phyloP scores from a whole-genome alignment of 2,113 vertebrate species.

The Fregetta grallaria region DNA sequence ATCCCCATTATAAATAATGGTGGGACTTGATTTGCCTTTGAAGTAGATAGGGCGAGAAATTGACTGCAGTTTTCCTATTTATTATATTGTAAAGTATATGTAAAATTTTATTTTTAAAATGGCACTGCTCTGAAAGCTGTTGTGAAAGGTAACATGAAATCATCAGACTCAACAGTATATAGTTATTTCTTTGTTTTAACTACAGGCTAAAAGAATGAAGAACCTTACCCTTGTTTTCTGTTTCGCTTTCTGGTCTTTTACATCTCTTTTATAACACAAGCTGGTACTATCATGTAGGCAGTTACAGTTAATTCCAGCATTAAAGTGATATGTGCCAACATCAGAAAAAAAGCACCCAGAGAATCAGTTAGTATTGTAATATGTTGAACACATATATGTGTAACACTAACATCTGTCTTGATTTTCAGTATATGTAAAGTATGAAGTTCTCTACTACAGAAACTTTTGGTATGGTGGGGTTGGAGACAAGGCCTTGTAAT shows the following conservation, averaged over 20 bases:
- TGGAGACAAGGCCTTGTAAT: not conserved
- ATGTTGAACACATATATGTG: not conserved
- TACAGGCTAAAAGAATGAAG: not conserved
- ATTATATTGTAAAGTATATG: not conserved
- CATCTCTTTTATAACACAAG: not conserved
- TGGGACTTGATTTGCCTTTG: not conserved
- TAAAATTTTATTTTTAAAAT: not conserved
- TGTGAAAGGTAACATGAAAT: not conserved
- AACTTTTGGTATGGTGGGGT: not conserved
- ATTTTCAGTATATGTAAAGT: not conserved
- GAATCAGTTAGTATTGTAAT: not conserved
- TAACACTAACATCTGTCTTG: not conserved
- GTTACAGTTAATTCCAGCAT: not conserved
- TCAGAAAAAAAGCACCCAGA: not conserved
- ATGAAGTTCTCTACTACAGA: not conserved
- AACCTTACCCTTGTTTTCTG: not conserved
- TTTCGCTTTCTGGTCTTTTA: not conserved
- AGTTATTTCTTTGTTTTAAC: not conserved
- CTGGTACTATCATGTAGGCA: not conserved
- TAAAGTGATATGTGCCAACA: not conserved
- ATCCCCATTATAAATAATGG: not conserved
- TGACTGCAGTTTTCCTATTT: not conserved
- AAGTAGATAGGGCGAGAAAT: not conserved
- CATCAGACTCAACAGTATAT: not conserved
- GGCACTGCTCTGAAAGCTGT: not conserved